phyloP scores from a whole-genome alignment of 2,113 vertebrate genomes.

The Oxyruncus cristatus region DNA sequence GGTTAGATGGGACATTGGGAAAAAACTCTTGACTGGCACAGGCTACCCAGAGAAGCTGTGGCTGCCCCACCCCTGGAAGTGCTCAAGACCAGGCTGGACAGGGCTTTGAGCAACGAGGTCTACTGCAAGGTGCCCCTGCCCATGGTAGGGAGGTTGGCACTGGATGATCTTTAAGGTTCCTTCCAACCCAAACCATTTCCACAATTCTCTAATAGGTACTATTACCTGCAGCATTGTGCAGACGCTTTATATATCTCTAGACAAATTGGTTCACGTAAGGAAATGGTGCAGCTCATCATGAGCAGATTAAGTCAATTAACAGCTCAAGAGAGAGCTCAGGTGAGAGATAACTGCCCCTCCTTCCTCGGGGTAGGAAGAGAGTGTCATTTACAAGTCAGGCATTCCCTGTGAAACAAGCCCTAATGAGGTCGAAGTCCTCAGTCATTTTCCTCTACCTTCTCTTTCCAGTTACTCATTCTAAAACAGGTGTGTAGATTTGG shows the following conservation, averaged over 20 bases:
- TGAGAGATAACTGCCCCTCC: background rate
- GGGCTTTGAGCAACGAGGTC: background rate
- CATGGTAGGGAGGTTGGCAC: fast-evolving
- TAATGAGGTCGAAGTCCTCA: background rate
- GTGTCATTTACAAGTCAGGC: background rate
- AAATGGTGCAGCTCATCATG: background rate
- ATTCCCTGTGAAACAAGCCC: fast-evolving
- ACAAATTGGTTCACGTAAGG: background rate
- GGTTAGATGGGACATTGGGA: background rate
- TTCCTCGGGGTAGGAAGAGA: background rate
- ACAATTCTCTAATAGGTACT: background rate
- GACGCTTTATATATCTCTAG: background rate
- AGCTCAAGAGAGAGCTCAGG: fast-evolving
- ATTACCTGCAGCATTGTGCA: background rate
- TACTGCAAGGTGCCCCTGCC: no score
- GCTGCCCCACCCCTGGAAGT: background rate
- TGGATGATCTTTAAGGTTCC: background rate
- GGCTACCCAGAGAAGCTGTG: background rate
- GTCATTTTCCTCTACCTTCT: background rate
- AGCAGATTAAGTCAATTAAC: fast-evolving
- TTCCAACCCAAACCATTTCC: background rate
- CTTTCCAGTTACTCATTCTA: background rate
- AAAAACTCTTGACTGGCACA: background rate
- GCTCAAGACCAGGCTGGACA: fast-evolving
- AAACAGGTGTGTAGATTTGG: background rate